Conservation (phyloP, 2,113 vertebrate genomes). For the Globicephala melas region DNA sequence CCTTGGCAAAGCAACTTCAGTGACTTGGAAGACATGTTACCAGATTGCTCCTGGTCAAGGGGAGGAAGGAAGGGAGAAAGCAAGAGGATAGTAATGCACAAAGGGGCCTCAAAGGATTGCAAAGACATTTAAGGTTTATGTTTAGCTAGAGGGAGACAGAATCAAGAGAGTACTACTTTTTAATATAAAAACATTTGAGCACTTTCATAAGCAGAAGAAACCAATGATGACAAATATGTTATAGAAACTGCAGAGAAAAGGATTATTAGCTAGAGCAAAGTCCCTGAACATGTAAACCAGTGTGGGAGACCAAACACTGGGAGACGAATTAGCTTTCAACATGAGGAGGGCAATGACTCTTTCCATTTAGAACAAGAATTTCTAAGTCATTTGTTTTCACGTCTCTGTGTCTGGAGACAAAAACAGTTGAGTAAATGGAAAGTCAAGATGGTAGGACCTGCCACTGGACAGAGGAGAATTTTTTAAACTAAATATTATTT, state of each 20-base stretch:
- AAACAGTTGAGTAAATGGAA: slow-evolving; percentile 19
- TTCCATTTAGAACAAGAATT: neutral
- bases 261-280: neutral
- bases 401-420: neutral
- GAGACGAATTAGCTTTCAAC: neutral
- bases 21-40: neutral
- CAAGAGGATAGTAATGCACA: neutral
- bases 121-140: neutral
- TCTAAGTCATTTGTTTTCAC: slow-evolving; percentile 3
- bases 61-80: neutral
- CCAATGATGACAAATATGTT: neutral
- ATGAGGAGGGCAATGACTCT: rapidly evolving
- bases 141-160: neutral
- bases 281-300: neutral
- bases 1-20: neutral
- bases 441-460: neutral
- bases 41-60: neutral
- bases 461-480: neutral
- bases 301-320: neutral
- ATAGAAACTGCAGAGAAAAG: neutral
- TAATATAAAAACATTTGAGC: neutral
- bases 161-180: neutral
- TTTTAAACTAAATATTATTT: slow-evolving; percentile 50
- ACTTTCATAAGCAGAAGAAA: neutral
- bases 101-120: neutral